Base-by-base conservation (phyloP, 1,140 invertebrate species). In the Holcopasites calliopsidis region DNA sequence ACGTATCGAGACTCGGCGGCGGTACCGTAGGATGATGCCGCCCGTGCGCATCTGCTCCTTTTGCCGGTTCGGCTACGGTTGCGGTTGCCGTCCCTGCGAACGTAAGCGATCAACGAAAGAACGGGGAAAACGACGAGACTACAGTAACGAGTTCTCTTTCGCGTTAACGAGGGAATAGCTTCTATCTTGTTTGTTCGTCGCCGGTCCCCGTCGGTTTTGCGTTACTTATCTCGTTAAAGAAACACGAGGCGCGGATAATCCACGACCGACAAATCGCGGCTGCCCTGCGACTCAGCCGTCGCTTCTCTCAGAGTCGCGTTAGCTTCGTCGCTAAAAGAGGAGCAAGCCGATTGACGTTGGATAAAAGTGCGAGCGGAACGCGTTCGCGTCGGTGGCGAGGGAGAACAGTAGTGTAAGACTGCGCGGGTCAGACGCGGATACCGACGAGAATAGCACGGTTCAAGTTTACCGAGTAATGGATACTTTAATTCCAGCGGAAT, bases 1-100 rank as follows among this genome's bases (percentile, higher is more conserved):
- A 90, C 85, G 85, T 87, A 89, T 90, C 82, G 80, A 84, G 64
- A 31, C 66, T n/a, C n/a, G n/a, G n/a, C n/a, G n/a, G 16, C 44
- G 8, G 6, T n/a, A 11, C 13, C 11, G 11, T 47, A 47, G 44
- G 16, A 18, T n/a, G n/a, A n/a, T n/a, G n/a, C n/a, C n/a, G n/a
- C n/a, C n/a, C n/a, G n/a, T n/a, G n/a, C n/a, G n/a, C n/a, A n/a
- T n/a, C n/a, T n/a, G n/a, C n/a, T n/a, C n/a, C n/a, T n/a, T n/a
- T n/a, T n/a, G n/a, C n/a, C n/a, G n/a, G n/a, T n/a, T n/a, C n/a
- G n/a, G n/a, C n/a, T n/a, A n/a, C n/a, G n/a, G n/a, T n/a, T n/a
- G n/a, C n/a, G n/a, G n/a, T n/a, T 38, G 4, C 35, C 35, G 4
- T 38, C 35, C 4, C 10, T 38, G 4, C 10, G 4, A 4, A 11